Evolutionary conservation across 2,113 vertebrate genomes (phyloP).

Genomic region (Butorides virescens): DNA sequence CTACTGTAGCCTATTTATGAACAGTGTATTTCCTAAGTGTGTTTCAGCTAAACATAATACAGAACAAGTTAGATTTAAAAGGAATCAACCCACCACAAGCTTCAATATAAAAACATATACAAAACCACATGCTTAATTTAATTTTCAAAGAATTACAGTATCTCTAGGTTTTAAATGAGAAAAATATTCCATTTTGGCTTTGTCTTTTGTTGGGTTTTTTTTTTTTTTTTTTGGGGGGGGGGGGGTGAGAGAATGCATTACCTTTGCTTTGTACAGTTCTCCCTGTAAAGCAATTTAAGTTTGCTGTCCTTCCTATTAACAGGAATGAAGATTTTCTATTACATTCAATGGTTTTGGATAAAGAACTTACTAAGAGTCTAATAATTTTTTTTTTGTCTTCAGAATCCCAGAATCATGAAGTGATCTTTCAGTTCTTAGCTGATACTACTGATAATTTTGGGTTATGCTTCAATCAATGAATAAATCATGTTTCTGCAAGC

Average conservation of each 20-base stretch:
- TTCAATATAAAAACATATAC: background rate
- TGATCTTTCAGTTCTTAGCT: background rate
- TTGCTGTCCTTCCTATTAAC: background rate
- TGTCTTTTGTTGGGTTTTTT: too few species aligned
- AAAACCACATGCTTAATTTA: background rate
- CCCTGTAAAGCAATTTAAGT: background rate
- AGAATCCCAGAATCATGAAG: background rate
- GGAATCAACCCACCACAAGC: background rate
- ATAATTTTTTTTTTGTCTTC: background rate
- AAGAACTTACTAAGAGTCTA: background rate
- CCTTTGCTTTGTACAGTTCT: background rate
- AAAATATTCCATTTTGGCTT: background rate
- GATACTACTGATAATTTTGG: background rate
- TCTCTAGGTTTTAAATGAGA: background rate
- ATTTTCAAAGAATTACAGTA: background rate
- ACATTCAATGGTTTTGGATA: background rate
- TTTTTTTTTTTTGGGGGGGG: background rate
- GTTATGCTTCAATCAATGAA: background rate
- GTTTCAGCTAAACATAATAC: background rate
- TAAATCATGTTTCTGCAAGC: background rate
- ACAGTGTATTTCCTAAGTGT: background rate
- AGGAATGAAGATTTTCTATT: background rate
- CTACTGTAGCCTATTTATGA: background rate
- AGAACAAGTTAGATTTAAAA: background rate
- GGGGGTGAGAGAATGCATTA: background rate